These are phyloP conservation scores for Wasmannia auropunctata DNA, from an alignment of 1,140 invertebrate genomes.

Conservation along the genomic window DNA sequence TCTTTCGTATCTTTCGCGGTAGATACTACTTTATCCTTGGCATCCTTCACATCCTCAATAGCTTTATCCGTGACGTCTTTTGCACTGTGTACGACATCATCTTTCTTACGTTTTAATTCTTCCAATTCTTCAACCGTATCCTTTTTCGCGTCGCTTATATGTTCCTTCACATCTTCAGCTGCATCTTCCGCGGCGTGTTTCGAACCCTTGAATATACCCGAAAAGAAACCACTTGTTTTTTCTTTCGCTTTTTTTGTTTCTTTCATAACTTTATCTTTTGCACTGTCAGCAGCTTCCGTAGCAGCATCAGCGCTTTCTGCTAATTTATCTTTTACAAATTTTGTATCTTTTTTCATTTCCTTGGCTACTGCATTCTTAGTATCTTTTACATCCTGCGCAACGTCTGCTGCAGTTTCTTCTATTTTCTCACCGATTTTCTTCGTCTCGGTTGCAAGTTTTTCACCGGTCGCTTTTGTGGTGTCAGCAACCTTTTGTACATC, in stretches of 20 bases:
- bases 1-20: slow-evolving; percentile 48
- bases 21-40: slow-evolving; percentile 32
- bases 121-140: slow-evolving; percentile 57
- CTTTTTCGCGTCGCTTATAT: slow-evolving; percentile 71
- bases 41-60: slow-evolving; percentile 1
- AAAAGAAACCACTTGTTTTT: slow-evolving; percentile 62
- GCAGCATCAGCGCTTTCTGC: background rate
- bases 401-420: background rate
- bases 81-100: background rate
- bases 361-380: slow-evolving; percentile 20
- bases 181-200: slow-evolving; percentile 77
- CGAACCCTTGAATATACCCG: slow-evolving; percentile 67
- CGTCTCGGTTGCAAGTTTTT: background rate
- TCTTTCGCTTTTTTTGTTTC: slow-evolving; percentile 53
- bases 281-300: background rate
- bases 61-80: slow-evolving; percentile 36
- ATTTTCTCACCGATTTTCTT: slow-evolving; percentile 25
- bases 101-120: background rate
- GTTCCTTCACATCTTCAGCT: slow-evolving; percentile 78
- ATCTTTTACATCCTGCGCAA: background rate
- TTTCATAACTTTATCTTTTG: slow-evolving; percentile 52
- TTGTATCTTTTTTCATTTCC: background rate
- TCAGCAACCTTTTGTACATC: background rate
- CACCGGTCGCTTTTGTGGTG: slow-evolving; percentile 21
- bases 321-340: slow-evolving; percentile 42